A percentile compares a stretch with the other conserved stretches of the same genome.
phyloP scores from a whole-genome alignment of 2,113 vertebrate genomes.

The Parotia lawesii region DNA sequence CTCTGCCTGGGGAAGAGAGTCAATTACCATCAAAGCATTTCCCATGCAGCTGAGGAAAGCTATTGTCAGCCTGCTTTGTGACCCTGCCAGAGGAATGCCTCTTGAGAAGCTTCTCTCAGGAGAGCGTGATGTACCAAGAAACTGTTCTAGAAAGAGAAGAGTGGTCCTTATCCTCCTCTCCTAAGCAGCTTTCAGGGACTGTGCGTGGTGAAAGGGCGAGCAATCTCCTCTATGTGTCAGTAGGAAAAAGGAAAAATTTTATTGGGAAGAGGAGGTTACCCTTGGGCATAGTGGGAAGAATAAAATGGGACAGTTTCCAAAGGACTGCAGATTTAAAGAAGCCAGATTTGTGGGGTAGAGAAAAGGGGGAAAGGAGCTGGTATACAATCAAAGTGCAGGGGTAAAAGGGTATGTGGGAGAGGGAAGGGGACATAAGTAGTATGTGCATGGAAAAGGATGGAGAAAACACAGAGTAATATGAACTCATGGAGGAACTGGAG shows the following conservation, averaged over 20 bases:
- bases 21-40: slow-evolving; percentile 31
- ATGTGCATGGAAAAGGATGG: not conserved
- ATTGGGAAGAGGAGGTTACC: not conserved
- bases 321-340: not conserved
- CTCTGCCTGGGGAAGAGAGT: slow-evolving; percentile 38
- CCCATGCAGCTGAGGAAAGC: not conserved
- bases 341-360: not conserved
- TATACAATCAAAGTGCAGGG: not conserved
- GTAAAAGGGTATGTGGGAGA: not conserved
- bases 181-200: not conserved
- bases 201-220: accelerated
- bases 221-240: not conserved
- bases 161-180: not conserved
- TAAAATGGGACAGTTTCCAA: not conserved
- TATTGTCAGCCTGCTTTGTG: slow-evolving; percentile 11
- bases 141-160: not conserved
- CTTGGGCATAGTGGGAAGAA: not conserved
- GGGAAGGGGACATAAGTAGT: not conserved
- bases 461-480: not conserved
- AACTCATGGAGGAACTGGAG: not conserved
- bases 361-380: not conserved
- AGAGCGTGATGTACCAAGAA: not conserved
- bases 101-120: not conserved
- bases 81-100: not conserved
- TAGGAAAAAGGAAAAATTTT: not conserved